Evolutionary conservation across 2,113 vertebrate species (phyloP).

Genomic region (Chamaetylas fuelleborni): DNA sequence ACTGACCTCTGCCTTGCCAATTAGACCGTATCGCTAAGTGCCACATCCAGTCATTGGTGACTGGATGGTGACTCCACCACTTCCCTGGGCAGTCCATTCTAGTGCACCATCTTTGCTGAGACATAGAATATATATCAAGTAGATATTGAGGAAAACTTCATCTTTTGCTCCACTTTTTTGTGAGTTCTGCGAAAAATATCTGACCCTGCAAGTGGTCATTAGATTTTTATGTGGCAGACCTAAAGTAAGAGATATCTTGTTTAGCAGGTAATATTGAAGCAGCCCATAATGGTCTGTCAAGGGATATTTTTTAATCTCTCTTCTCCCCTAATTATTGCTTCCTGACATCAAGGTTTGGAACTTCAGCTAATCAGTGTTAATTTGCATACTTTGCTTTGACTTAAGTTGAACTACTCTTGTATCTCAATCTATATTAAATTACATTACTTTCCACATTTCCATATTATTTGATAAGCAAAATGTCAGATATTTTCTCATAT

Average conservation of each 20-base stretch:
- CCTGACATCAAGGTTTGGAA: background rate
- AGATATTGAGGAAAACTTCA: background rate
- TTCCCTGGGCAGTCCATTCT: background rate
- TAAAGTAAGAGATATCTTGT: background rate
- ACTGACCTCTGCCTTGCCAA: accelerated
- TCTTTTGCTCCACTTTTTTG: background rate
- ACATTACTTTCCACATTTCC: background rate
- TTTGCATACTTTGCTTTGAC: background rate
- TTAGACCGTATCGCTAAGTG: accelerated
- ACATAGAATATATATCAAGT: background rate
- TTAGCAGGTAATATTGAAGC: background rate
- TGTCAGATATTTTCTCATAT: background rate
- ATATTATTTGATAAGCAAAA: background rate
- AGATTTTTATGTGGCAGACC: background rate
- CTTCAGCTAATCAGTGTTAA: background rate
- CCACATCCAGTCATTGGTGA: accelerated
- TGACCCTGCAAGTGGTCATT: background rate
- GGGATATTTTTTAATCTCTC: background rate
- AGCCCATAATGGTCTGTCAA: background rate
- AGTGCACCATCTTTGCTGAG: background rate
- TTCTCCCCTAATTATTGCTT: background rate
- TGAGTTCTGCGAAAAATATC: background rate
- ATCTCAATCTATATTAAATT: background rate
- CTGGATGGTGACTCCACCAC: background rate
- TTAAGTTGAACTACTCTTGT: background rate